A percentile compares a stretch with the other conserved stretches of the same genome.
These are phyloP conservation scores for Aphaenogaster rudis DNA, from an alignment of 1,140 invertebrate species.

Conservation along the genomic window DNA sequence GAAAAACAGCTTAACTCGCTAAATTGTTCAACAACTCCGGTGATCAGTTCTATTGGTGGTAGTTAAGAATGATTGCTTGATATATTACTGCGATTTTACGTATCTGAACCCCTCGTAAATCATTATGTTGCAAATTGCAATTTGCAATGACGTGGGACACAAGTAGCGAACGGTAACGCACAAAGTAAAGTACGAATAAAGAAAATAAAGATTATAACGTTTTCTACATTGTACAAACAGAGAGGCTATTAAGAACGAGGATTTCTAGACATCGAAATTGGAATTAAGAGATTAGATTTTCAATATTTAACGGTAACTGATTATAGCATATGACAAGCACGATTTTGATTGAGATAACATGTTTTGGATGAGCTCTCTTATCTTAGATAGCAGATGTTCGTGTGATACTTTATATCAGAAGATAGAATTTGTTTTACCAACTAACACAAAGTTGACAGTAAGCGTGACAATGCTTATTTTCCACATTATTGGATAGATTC, in stretches of 20 bases:
- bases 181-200: not conserved
- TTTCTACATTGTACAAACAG: not conserved
- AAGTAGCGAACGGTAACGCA: not conserved
- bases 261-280: not conserved
- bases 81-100: slow-evolving; percentile 40
- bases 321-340: not conserved
- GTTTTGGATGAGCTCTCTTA: slow-evolving; percentile 12
- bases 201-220: not conserved
- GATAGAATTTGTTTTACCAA: not conserved
- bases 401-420: not conserved
- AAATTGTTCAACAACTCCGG: slow-evolving; percentile 33
- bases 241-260: not conserved
- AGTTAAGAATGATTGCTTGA: slow-evolving; percentile 67
- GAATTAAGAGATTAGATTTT: not conserved
- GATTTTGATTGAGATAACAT: not conserved
- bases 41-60: slow-evolving; percentile 64
- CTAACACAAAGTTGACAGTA: not conserved
- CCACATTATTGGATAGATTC: not conserved
- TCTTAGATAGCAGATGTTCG: not conserved
- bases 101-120: slow-evolving; percentile 3
- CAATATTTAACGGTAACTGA: not conserved
- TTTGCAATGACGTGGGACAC: not conserved
- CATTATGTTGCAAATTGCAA: slow-evolving; percentile 16
- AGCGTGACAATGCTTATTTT: not conserved
- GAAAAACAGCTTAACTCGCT: slow-evolving; percentile 36